Percentiles rank a stretch among this genome's conserved stretches.
Evolutionary conservation across 2,113 vertebrate species (phyloP).

Genomic region (Dipodomys spectabilis): DNA sequence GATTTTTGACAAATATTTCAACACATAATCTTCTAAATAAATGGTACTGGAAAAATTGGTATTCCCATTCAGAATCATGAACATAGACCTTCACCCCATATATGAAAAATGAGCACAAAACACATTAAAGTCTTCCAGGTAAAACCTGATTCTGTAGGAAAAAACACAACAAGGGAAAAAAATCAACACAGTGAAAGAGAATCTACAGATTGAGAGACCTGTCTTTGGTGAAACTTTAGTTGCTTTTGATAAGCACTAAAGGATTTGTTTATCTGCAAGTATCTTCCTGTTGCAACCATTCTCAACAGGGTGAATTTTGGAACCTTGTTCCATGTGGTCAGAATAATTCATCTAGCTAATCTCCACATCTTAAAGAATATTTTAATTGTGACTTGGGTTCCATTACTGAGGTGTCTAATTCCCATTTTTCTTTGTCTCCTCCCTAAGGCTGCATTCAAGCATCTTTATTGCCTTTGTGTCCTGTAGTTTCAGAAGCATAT

Average conservation of each 20-base stretch:
- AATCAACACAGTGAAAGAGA: too few relatives aligned
- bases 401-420: neutral
- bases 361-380: neutral
- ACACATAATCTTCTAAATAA: too few relatives aligned
- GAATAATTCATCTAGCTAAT: neutral
- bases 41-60: too few relatives aligned
- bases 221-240: neutral
- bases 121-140: too few relatives aligned
- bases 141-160: too few relatives aligned
- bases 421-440: neutral
- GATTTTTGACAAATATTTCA: too few relatives aligned
- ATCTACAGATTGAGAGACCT: too few relatives aligned
- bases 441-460: neutral
- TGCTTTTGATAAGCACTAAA: constrained; percentile 13
- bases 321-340: neutral
- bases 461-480: neutral
- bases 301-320: neutral
- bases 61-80: too few relatives aligned
- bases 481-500: neutral
- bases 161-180: too few relatives aligned
- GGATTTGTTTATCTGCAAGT: neutral
- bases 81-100: too few relatives aligned
- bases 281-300: neutral
- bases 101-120: too few relatives aligned
- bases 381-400: neutral